Percentiles rank a stretch among this genome's conserved stretches.
Conservation (phyloP, 2,113 vertebrate genomes). For the Sinocyclocheilus rhinocerous region DNA sequence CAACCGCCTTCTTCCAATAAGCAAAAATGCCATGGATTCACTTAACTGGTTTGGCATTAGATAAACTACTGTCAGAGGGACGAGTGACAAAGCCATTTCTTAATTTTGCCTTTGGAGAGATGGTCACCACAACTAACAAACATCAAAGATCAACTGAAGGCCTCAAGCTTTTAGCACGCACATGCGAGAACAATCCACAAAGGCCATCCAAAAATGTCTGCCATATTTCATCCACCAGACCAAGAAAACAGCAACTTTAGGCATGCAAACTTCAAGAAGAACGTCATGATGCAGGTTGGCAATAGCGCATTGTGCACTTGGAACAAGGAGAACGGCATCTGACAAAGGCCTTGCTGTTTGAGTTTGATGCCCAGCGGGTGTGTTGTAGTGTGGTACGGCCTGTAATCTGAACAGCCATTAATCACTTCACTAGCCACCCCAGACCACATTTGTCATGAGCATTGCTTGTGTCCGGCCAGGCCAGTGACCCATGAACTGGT, state of each 20-base stretch:
- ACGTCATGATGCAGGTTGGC: slow-evolving; percentile 55
- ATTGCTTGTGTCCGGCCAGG: slow-evolving; percentile 80
- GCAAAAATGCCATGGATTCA: no score
- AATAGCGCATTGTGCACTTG: slow-evolving; percentile 63
- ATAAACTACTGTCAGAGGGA: slow-evolving; percentile 65
- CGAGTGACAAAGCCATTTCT: slow-evolving; percentile 62
- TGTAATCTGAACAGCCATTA: slow-evolving; percentile 70
- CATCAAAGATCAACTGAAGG: slow-evolving; percentile 63
- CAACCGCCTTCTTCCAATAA: slow-evolving; percentile 52
- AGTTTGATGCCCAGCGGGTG: slow-evolving; percentile 64
- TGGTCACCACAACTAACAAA: slow-evolving; percentile 60
- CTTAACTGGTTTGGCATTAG: slow-evolving; percentile 65
- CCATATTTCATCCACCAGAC: slow-evolving; percentile 52
- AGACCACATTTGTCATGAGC: slow-evolving; percentile 79
- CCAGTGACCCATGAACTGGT: slow-evolving; percentile 86
- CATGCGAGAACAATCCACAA: slow-evolving; percentile 58
- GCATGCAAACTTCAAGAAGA: slow-evolving; percentile 47
- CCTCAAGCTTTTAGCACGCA: slow-evolving; percentile 58
- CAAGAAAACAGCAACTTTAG: slow-evolving; percentile 48
- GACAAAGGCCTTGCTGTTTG: slow-evolving; percentile 57
- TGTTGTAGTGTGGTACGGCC: slow-evolving; percentile 54
- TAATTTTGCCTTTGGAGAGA: slow-evolving; percentile 62
- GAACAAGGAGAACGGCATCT: slow-evolving; percentile 36
- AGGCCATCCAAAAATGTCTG: slow-evolving; percentile 44
- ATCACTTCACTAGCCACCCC: slow-evolving; percentile 77